Conservation (phyloP, 2,113 vertebrate genomes). For the Haplochromis vanheusdeni region DNA sequence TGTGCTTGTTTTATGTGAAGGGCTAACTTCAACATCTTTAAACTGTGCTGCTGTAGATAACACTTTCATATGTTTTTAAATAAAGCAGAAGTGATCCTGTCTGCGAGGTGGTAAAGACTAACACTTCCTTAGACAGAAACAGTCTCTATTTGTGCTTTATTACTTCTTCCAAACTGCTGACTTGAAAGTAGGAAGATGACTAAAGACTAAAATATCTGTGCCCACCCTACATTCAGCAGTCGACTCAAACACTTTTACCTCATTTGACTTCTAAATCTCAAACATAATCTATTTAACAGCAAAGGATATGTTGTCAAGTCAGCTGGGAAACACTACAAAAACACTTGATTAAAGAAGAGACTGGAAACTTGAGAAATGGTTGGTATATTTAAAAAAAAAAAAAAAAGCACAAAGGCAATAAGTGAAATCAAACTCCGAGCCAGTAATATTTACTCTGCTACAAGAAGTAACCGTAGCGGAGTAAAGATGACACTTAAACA, state of each 20-base stretch:
- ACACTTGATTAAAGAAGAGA: background rate
- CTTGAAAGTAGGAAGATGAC: background rate
- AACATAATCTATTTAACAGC: background rate
- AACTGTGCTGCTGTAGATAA: background rate
- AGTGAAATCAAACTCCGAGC: background rate
- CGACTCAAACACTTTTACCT: background rate
- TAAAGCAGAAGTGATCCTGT: background rate
- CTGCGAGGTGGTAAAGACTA: background rate
- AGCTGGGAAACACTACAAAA: background rate
- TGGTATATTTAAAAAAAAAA: background rate
- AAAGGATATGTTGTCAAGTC: background rate
- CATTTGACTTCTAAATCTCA: background rate
- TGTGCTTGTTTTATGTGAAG: background rate
- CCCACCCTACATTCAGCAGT: background rate
- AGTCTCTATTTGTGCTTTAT: fast-evolving
- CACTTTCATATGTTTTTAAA: background rate
- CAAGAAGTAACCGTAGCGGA: background rate
- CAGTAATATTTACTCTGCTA: background rate
- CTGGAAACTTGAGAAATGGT: background rate
- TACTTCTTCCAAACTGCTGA: background rate
- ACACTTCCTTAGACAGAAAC: background rate
- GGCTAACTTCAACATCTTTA: background rate
- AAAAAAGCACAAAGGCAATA: background rate
- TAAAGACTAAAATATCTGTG: background rate
- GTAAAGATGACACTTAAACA: background rate